phyloP scores from a whole-genome alignment of 2,113 vertebrate species.

The Typhlomys cinereus region DNA sequence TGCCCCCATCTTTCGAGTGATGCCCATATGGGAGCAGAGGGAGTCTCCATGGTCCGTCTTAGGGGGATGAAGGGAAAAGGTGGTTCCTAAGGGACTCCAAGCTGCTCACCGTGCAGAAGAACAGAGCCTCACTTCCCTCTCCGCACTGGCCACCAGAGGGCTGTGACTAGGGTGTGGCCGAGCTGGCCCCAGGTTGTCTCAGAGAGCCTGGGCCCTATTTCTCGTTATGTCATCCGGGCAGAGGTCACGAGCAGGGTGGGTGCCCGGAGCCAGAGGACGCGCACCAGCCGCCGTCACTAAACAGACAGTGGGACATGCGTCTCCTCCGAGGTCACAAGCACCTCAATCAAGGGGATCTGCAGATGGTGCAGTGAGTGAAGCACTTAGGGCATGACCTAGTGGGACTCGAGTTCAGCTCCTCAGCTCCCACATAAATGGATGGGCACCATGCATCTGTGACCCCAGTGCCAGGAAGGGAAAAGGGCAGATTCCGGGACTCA shows the following conservation, averaged over 20 bases:
- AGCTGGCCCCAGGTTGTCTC: neutral
- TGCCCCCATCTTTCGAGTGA: neutral
- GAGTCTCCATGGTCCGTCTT: no score
- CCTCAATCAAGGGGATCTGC: no score
- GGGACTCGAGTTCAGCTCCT: no score
- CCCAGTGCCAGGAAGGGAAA: no score
- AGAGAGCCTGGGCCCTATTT: neutral
- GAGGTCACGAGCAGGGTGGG: neutral
- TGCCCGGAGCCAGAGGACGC: neutral
- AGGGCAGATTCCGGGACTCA: no score
- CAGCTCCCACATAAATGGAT: no score
- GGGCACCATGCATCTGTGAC: no score
- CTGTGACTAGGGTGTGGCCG: neutral
- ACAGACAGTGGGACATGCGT: slow-evolving; percentile 54
- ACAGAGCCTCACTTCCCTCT: neutral
- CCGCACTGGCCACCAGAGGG: neutral
- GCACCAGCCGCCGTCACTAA: slow-evolving; percentile 31
- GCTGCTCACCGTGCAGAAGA: neutral
- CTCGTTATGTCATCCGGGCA: fast-evolving
- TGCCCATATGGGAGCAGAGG: neutral
- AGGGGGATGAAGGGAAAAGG: neutral
- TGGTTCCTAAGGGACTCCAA: neutral
- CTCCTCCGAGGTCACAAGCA: neutral
- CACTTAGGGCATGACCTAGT: no score
- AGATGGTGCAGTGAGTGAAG: no score